Evolutionary conservation across 2,888 invertebrate species (phyloP).

Genomic region (Drosophila nigritarsus): DNA sequence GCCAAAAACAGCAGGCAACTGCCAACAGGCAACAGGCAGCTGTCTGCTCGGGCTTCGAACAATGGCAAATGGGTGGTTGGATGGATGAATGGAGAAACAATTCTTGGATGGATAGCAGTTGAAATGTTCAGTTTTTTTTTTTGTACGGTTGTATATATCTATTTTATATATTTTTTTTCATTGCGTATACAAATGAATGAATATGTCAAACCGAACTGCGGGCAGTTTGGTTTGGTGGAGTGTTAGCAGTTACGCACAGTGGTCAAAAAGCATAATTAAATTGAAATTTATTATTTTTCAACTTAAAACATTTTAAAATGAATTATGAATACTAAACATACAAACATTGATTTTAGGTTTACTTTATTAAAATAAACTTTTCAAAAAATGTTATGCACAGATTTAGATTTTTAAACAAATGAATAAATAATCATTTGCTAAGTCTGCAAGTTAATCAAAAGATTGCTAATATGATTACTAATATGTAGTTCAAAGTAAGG

Average conservation of each 20-base stretch:
- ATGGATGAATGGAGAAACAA: constrained; percentile 55
- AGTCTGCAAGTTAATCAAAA: neutral
- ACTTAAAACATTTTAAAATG: neutral
- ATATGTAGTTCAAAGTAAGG: neutral
- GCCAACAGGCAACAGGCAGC: constrained; percentile 66
- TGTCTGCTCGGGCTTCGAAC: constrained; percentile 58
- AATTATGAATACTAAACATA: neutral
- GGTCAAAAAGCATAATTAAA: neutral
- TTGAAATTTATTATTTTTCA: neutral
- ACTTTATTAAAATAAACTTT: neutral
- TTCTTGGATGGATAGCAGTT: constrained; percentile 65
- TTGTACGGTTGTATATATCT: neutral
- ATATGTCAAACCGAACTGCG: constrained; percentile 73
- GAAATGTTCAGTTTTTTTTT: constrained; percentile 47
- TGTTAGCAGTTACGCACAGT: constrained; percentile 19
- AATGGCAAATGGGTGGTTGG: constrained; percentile 48
- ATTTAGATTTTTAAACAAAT: too few relatives aligned
- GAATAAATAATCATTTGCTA: too few relatives aligned
- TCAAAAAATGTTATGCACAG: too few relatives aligned
- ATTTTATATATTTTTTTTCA: constrained; percentile 19
- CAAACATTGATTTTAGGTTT: too few relatives aligned
- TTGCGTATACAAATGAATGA: constrained; percentile 80
- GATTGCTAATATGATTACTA: neutral
- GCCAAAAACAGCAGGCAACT: constrained; percentile 68
- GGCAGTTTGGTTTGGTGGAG: constrained; percentile 37